A percentile compares a stretch with the other conserved stretches of the same genome.
These are phyloP conservation scores for Helogale parvula DNA, from an alignment of 2,113 vertebrate species.

Conservation along the genomic window DNA sequence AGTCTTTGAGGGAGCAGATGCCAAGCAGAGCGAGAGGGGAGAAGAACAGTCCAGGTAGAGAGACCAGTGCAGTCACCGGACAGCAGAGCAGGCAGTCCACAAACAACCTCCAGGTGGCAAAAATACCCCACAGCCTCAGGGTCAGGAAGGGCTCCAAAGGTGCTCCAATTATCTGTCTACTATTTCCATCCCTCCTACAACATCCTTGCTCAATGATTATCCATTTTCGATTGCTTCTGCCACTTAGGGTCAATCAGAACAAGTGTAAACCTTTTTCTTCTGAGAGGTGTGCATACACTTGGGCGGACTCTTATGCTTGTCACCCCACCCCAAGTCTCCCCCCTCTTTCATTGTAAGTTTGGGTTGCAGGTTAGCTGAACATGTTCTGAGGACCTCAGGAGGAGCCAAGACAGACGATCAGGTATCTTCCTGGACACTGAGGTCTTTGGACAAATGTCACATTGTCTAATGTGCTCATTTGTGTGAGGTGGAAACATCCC, in stretches of 20 bases:
- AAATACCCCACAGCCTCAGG: not conserved
- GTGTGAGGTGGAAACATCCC: not conserved
- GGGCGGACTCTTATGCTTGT: not conserved
- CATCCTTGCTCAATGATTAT: not conserved
- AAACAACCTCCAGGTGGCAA: not conserved
- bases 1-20: not conserved
- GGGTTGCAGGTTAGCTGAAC: fast-evolving
- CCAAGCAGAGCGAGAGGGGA: not conserved
- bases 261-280: not conserved
- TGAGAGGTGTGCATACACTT: not conserved
- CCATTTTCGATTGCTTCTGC: not conserved
- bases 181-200: not conserved
- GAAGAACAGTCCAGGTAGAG: not conserved
- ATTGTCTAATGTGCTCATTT: not conserved
- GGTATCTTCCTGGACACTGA: not conserved
- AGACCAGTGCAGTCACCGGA: fast-evolving
- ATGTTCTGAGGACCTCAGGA: not conserved
- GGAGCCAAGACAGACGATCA: too few relatives aligned
- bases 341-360: not conserved
- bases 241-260: not conserved
- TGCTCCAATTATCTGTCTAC: too few relatives aligned
- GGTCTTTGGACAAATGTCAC: not conserved
- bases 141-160: not conserved
- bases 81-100: too few relatives aligned
- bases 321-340: not conserved